Evolutionary conservation across 2,113 vertebrate species (phyloP).

Genomic region (Rafetus swinhoei): DNA sequence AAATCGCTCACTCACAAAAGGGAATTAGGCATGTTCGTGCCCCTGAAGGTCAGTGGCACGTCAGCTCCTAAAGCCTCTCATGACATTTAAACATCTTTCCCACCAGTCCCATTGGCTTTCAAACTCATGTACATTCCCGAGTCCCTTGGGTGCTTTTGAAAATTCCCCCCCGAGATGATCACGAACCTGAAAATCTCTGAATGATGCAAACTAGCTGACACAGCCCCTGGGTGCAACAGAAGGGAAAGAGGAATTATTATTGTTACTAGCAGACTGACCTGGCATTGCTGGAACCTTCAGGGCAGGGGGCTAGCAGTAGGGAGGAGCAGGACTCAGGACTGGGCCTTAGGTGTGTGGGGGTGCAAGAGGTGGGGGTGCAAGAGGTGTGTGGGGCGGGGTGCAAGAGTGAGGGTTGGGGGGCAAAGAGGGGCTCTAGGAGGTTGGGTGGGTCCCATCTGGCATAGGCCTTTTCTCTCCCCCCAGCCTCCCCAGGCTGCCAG

Average conservation of each 20-base stretch:
- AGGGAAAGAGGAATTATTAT: neutral
- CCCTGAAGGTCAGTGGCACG: neutral
- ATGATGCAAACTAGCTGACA: neutral
- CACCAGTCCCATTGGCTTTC: neutral
- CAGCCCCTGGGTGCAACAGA: neutral
- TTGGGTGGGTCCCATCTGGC: too few relatives aligned
- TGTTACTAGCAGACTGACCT: too few relatives aligned
- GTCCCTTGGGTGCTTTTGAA: neutral
- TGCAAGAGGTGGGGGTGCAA: too few relatives aligned
- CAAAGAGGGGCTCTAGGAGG: too few relatives aligned
- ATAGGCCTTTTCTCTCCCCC: too few relatives aligned
- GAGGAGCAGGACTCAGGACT: too few relatives aligned
- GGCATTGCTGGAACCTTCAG: too few relatives aligned
- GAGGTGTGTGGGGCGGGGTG: too few relatives aligned
- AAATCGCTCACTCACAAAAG: neutral
- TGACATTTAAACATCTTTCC: neutral
- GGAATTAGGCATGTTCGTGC: fast-evolving
- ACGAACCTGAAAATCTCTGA: neutral
- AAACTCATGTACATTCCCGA: neutral
- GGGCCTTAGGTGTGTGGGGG: too few relatives aligned
- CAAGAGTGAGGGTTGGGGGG: too few relatives aligned
- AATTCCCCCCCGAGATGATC: neutral
- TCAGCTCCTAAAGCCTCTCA: neutral
- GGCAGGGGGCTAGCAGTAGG: too few relatives aligned
- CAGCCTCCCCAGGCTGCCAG: too few relatives aligned